Evolutionary conservation across 1,140 invertebrate genomes (phyloP), one percentile per base, ranked within the genome.

Genomic region (Condylostylus longicornis): DNA sequence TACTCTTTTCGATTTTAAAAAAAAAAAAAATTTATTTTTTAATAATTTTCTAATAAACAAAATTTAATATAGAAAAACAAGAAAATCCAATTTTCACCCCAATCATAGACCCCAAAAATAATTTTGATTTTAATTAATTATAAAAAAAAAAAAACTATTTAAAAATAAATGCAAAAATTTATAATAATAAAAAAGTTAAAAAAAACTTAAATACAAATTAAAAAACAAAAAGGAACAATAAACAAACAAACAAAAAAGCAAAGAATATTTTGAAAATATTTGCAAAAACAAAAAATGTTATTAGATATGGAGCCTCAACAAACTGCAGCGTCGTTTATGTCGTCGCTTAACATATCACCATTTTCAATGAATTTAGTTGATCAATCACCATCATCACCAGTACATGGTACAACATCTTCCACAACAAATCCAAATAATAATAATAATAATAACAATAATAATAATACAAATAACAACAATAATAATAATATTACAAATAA

Each of bases 341-440:
- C 79, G 61, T 71, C 79, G 61, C 70, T 84, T 48, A 83, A 81
- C 67, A 82, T 85, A 76, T 81, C 80, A 61, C 78, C 82, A 43
- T 78, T 78, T 61, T 74, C 77, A 52, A 64, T 81, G 58, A 78
- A 77, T 54, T 72, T 81, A 48, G 73, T 74, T 49, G 71, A 70
- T 53, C 61, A 74, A 48, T 71, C 74, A 57, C 64, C 71, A 47
- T 52, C 71, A 69, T 74, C 47, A 72, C 74, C 42, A 46, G 66
- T 48, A 53, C 50, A 43, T 60, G 59, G 36, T 59, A 62, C 74
- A 63, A 70, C 74, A 57, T 59, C 71, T n/a, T n/a, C n/a, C n/a
- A n/a, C n/a, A n/a, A n/a, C n/a, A n/a, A n/a, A n/a, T n/a, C n/a
- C n/a, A n/a, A n/a, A n/a, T n/a, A n/a, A n/a, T n/a, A n/a, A n/a